Evolutionary conservation across 2,888 invertebrate genomes (phyloP), one percentile per base, ranked within the genome.

Genomic region (Lasius platythorax): DNA sequence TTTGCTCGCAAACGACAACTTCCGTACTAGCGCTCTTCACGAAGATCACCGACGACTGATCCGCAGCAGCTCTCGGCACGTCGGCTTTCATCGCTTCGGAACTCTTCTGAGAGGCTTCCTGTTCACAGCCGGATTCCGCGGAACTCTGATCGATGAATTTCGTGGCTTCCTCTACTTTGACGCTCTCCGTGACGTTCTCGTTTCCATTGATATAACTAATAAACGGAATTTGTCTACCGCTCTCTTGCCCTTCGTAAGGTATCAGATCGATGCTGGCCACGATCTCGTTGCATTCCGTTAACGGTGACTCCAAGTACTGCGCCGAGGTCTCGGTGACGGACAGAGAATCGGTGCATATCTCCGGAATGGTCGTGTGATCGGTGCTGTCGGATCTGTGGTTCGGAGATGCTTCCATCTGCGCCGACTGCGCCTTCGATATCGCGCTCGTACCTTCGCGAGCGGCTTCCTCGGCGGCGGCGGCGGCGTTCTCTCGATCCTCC

Each of bases 131-230:
- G 0, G 95, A 95, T 82, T 95, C 94, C 1, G 93, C 90, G 8
- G 94, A 94, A 85, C 94, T 95, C 83, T 95, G 94, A 87, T 95
- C 95, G 73, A 94, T 94, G 63, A 94, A 94, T 84, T 90, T 92
- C 1, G 93, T 93, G 3, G 87, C 89, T 8, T 92, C 91, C 58
- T 92, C 91, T n/a, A 92, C 89, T 67, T 90, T 93, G 0, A 84
- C 82, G 2, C 76, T 88, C 8, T 86, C 89, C 56, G n/a, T 33
- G 23, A 64, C 67, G 33, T 15, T 72, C n/a, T 12, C 53, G 18
- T 37, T 86, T 43, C 56, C 79, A 9, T 76, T 58, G 11, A 23
- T 37, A 8, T 63, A 63, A 74, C 43, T 67, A n/a, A 72, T 61
- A 61, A 73, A 56, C 0, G 73, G 85, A 28, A 83, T 56, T 9